Evolutionary conservation across 2,797 vertebrate species (phyloP), one percentile per base, ranked within the genome.

Genomic region (Tragopan temminckii): DNA sequence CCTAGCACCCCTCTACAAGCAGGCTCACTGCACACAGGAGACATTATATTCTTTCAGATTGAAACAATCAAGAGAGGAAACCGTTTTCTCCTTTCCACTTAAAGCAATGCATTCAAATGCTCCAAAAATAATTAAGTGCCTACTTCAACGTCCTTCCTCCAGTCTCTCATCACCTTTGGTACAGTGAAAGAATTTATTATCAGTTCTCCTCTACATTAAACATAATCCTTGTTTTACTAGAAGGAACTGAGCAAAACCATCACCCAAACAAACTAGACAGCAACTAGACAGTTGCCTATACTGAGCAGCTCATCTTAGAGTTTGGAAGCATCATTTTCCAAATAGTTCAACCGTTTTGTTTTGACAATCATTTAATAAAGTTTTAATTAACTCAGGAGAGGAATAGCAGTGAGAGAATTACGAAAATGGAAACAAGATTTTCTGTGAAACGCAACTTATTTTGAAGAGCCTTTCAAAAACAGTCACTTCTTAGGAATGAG

Each of bases 311-410:
- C 46, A 20, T 50, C 50, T 48, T 8, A 68, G 16, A 33, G 55
- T 70, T 53, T 24, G 42, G 66, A 42, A 31, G 83, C 75, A 80
- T 50, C 42, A 33, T 66, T 94, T 94, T 58, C 53, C 78, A 74
- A 79, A 25, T 3, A 90, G 24, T 53, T n/a, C 64, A 92, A 84
- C 15, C 27, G 35, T 9, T 77, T 66, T 80, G 16, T 62, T 68
- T 85, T 55, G 38, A 48, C 48, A 93, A 92, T 71, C n/a, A 27
- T 48, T 79, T 58, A 83, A 80, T 76, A 75, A 92, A 87, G 63
- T 29, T 42, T 85, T 87, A 89, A 87, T 94, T 96, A 92, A 90
- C 36, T 43, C 67, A 92, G 46, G 31, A 74, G 63, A 87, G 40
- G 52, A 25, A 59, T 14, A 63, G 16, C 46, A n/a, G 38, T 62